Base-by-base conservation (phyloP, 2,113 vertebrate genomes). In the Circaetus cinerascens region DNA sequence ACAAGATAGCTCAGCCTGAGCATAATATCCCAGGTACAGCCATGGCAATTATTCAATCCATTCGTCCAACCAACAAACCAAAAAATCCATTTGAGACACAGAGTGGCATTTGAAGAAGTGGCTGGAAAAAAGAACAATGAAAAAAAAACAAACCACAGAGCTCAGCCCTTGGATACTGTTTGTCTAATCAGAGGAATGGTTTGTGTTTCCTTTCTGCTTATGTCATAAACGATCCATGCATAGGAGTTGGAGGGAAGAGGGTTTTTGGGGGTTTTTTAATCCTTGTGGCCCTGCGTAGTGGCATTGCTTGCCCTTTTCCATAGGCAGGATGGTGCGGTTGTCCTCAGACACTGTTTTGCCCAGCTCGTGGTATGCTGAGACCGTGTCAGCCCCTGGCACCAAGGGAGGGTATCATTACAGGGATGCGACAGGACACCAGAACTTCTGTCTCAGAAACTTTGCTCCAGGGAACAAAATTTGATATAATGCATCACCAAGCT, bases 301-400 rank as follows among this genome's bases (percentile, higher is more conserved):
- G 29, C 15, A 14, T 38, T 59, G 9, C 13, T 41, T 30, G 43
- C 30, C 66, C 41, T 55, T 81, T 84, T 23, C 43, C 38, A 6
- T 4, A 15, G 46, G 18, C 30, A 73, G 36, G 30, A 27, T 2
- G 3, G 10, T 26, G 66, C 0, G 3, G 32, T 73, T 81, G 25
- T 59, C 43, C 48, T 53, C 41, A 10, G 56, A 29, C 2, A 1
- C 40, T 48, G 20, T 56, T 76, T 72, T 57, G 27, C 56, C 55
- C 34, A 48, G 34, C 62, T 89, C 5, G 0, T 0, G 3, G 26
- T 9, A 3, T 13, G 21, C 43, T 15, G 10, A 62, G 46, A 51
- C 26, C 1, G 0, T 13, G 21, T n/a, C 72, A 76, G 41, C 10
- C 13, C 11, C 3, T 64, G 48, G 34, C 53, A 11, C 36, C 1